Conservation (phyloP, 2,888 invertebrate species). For the Sussaba pulchella region DNA sequence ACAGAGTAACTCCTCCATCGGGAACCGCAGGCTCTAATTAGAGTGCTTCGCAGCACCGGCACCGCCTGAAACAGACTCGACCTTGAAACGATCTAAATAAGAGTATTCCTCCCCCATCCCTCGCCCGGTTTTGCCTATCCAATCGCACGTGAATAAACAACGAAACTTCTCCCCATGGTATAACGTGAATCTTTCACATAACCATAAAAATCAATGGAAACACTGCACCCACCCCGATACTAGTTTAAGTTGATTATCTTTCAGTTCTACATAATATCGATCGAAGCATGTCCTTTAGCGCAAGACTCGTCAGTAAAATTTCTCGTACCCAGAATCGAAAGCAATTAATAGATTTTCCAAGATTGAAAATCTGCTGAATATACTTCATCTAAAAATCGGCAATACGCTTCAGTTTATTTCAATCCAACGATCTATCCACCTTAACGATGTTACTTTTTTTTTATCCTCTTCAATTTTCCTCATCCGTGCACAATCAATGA, state of each 20-base stretch:
- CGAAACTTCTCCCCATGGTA: constrained; percentile 45
- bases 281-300: not conserved
- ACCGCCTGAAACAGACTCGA: constrained; percentile 18
- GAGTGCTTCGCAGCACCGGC: constrained; percentile 22
- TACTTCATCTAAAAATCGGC: no score
- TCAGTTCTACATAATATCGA: not conserved
- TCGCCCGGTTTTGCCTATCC: not conserved
- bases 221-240: not conserved
- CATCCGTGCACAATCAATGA: not conserved
- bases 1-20: constrained; percentile 55
- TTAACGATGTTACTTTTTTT: not conserved
- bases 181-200: constrained; percentile 36
- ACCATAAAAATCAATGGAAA: constrained; percentile 38
- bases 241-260: constrained; percentile 18
- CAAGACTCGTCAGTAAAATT: not conserved
- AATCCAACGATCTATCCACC: no score
- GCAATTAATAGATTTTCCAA: no score
- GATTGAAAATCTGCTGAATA: no score
- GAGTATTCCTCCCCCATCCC: not conserved
- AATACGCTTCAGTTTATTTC: no score
- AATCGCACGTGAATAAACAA: constrained; percentile 23
- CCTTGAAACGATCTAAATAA: constrained; percentile 29
- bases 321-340: not conserved
- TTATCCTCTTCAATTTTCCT: no score
- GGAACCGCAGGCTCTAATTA: constrained; percentile 52